Evolutionary conservation across 2,113 vertebrate species (phyloP).

Genomic region (Thamnophis sirtalis): DNA sequence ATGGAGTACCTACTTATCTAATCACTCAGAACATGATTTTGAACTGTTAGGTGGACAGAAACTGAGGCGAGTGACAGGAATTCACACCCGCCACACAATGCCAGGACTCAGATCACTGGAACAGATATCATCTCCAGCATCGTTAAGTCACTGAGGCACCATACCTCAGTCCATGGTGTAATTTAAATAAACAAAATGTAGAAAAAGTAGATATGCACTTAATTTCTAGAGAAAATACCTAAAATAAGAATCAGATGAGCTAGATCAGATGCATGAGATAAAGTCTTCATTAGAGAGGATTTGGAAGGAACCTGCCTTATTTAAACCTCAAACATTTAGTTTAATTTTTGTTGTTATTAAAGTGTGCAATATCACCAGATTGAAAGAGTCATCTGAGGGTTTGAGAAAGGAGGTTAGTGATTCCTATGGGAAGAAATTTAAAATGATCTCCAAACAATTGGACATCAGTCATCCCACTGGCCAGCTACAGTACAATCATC

Average conservation of each 20-base stretch:
- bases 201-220: not conserved
- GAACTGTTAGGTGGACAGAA: not conserved
- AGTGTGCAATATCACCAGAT: not conserved
- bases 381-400: not conserved
- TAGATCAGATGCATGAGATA: not conserved
- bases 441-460: not conserved
- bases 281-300: not conserved
- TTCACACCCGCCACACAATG: not conserved
- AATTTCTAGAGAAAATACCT: not conserved
- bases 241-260: not conserved
- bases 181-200: not conserved
- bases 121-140: not conserved
- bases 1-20: not conserved
- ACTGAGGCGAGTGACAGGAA: not conserved
- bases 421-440: not conserved
- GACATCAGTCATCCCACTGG: not conserved
- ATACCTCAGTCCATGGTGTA: not conserved
- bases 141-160: not conserved
- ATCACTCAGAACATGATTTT: not conserved
- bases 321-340: not conserved
- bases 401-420: not conserved
- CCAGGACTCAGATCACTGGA: not conserved
- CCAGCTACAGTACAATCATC: not conserved
- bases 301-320: not conserved
- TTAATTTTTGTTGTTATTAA: not conserved